phyloP scores from a whole-genome alignment of 2,888 invertebrate genomes.

The Ochropleura leucogaster region DNA sequence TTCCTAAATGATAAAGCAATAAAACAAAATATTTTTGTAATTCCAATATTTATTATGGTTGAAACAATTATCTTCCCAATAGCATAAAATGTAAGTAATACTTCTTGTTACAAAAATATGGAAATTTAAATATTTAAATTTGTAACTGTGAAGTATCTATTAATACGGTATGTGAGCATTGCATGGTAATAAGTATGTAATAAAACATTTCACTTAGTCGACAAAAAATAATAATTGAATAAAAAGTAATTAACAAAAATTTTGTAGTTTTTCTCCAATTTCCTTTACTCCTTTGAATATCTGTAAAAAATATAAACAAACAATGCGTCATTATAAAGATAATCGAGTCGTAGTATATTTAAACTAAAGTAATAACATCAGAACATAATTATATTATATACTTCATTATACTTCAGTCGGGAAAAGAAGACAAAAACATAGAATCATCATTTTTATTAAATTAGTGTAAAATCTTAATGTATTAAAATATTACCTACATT shows the following conservation, averaged over 20 bases:
- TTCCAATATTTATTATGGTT: slow-evolving; percentile 37
- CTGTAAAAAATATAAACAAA: slow-evolving; percentile 66
- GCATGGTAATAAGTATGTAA: neutral
- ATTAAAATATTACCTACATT: slow-evolving; percentile 38
- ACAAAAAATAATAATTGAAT: slow-evolving; percentile 11
- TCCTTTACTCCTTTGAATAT: slow-evolving; percentile 33
- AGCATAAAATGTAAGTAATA: slow-evolving; percentile 11
- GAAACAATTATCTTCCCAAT: slow-evolving; percentile 21
- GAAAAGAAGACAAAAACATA: slow-evolving; percentile 87
- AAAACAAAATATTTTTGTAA: slow-evolving; percentile 22
- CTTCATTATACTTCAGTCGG: slow-evolving; percentile 86
- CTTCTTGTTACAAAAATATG: neutral
- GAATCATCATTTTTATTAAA: slow-evolving; percentile 73
- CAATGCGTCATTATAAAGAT: neutral
- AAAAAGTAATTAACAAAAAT: slow-evolving; percentile 20
- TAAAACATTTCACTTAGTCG: slow-evolving; percentile 22
- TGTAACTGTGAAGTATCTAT: slow-evolving; percentile 20
- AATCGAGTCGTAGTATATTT: neutral
- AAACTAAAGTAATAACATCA: slow-evolving; percentile 25
- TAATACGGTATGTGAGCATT: slow-evolving; percentile 14
- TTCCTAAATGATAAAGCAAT: slow-evolving; percentile 8
- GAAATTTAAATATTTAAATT: slow-evolving; percentile 3
- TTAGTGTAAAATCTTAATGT: neutral
- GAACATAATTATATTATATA: slow-evolving; percentile 52
- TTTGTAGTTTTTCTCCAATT: slow-evolving; percentile 28